Conservation (phyloP, 2,888 invertebrate species). For the Labia minor region DNA sequence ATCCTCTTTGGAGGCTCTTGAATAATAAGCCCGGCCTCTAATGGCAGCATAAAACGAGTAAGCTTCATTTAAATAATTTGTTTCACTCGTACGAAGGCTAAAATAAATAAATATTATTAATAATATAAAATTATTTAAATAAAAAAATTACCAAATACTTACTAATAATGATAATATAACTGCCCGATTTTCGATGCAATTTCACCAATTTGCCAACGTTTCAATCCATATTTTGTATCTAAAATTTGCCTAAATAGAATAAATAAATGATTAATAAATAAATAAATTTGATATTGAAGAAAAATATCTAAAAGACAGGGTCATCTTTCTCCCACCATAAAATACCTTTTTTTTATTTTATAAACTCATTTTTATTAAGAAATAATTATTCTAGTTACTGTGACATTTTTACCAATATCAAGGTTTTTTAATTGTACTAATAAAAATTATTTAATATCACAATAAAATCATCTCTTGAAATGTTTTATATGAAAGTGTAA, state of each 20-base stretch:
- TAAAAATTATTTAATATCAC: no score
- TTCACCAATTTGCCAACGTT: slow-evolving; percentile 97
- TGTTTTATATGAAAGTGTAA: no score
- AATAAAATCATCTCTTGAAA: no score
- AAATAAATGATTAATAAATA: slow-evolving; percentile 20
- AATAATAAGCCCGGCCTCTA: slow-evolving; percentile 85
- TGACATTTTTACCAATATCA: no score
- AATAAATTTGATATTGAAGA: no score
- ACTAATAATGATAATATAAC: slow-evolving; percentile 97
- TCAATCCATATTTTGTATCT: slow-evolving; percentile 86
- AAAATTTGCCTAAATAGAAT: slow-evolving; percentile 53
- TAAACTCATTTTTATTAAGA: no score
- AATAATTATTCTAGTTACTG: no score
- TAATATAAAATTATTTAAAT: not conserved
- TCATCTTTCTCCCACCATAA: no score
- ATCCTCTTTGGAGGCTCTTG: slow-evolving; percentile 84
- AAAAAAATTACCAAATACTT: slow-evolving; percentile 38
- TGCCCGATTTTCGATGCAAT: slow-evolving; percentile 98
- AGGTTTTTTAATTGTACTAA: no score
- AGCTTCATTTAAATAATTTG: slow-evolving; percentile 90
- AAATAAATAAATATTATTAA: slow-evolving; percentile 31
- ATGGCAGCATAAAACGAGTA: slow-evolving; percentile 95
- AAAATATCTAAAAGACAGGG: no score
- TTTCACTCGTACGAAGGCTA: slow-evolving; percentile 90
- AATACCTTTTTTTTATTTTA: no score